These are phyloP conservation scores for Seira sanloemensis DNA, from an alignment of 2,888 invertebrate species.

Conservation along the genomic window DNA sequence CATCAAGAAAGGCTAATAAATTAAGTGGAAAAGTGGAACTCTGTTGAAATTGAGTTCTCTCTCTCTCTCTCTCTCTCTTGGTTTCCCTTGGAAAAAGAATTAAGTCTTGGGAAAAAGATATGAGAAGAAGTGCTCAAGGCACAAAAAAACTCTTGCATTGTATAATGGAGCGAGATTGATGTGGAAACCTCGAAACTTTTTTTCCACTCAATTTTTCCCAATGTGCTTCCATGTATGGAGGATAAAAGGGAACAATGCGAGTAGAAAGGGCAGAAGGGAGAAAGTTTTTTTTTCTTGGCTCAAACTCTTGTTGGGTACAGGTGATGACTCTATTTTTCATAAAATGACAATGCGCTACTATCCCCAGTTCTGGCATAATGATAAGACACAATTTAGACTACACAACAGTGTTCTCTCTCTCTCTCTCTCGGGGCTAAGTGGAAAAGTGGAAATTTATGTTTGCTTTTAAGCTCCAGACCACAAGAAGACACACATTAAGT, in stretches of 20 bases:
- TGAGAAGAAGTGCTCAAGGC: constrained; percentile 48
- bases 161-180: neutral
- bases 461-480: neutral
- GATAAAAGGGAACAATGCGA: too few species aligned
- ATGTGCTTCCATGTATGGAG: too few species aligned
- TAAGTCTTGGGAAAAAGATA: neutral
- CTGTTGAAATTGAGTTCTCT: neutral
- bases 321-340: constrained; percentile 59
- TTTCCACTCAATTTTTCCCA: neutral
- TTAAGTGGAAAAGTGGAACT: constrained; percentile 20
- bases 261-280: too few species aligned
- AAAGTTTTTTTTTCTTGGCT: too few species aligned
- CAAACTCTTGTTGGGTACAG: too few species aligned
- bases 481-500: neutral
- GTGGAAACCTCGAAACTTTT: neutral
- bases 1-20: neutral
- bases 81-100: too few species aligned
- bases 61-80: neutral
- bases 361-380: neutral
- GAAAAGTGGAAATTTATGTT: neutral
- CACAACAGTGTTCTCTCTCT: too few species aligned
- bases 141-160: constrained; percentile 22
- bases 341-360: constrained; percentile 38
- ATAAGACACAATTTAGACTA: too few species aligned
- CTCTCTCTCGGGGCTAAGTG: neutral